Evolutionary conservation across 35 echinoderm and acorn worm species (phyloP), one percentile per base, ranked within the genome.

Genomic region (Ophioderma brevispina): DNA sequence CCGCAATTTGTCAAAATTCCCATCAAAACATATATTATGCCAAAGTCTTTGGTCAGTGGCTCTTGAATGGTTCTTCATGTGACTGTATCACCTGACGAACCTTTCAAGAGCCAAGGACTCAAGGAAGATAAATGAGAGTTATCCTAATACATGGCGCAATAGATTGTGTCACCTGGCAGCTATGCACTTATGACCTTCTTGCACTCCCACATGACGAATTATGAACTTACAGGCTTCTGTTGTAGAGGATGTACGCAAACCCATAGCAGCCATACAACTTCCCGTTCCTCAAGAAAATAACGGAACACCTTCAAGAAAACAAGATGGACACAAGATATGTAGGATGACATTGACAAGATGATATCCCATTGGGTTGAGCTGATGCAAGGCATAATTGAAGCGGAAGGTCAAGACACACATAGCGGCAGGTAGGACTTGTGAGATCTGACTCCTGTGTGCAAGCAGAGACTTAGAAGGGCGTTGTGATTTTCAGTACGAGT

Each of bases 371-470:
- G 94, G 94, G 41, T 96, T 86, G 18, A 96, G 77, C 46, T 82
- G 86, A 31, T 86, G 70, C 38, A 96, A 19, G 40, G 77, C 81
- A 39, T 92, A 96, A 36, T 96, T 92, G 28, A 88, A 55, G 39
- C 94, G 94, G 41, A 92, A 96, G 10, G 94, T 92, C 36, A 96
- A 55, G 39, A 96, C 55, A 75, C 55, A 75, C 90, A 92, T 1
- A 96, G 76, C 31, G 94, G 94, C 40, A 90, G 94, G 86, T 96
- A 96, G 36, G 94, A 96, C 86, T 96, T 96, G 77, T 96, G 94
- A 82, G n/a, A 90, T 96, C 76, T 81, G 49, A n/a, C n/a, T 96
- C 94, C 94, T 96, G 88, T 76, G 41, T 46, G 41, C 4, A 46
- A 46, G 17, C 17, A 46, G n/a, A n/a, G n/a, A n/a, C n/a, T n/a